Base-by-base conservation (phyloP, 2,113 vertebrate genomes). In the Myotis lucifugus region DNA sequence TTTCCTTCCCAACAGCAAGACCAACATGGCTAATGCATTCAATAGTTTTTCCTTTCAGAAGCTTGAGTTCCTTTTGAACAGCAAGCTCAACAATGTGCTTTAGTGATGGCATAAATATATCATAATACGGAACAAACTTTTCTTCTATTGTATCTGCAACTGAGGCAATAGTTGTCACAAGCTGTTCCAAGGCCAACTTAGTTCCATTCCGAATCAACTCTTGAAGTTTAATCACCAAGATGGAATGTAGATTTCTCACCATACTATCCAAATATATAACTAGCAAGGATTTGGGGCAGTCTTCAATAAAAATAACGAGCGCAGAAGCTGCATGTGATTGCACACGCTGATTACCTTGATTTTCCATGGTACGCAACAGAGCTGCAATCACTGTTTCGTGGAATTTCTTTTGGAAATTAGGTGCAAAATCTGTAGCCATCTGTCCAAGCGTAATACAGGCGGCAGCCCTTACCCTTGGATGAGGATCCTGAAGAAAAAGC, bases 1-100 rank as follows among this genome's bases (percentile, higher is more conserved):
- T 99, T 74, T 99, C 99, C 97, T 99, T 99, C 86, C 99, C 99
- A 48, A 99, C 99, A 72, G 99, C 99, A 96, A 99, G 99, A 66
- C 99, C 99, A 92, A 99, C 99, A 73, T 99, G 99, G 95, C 99
- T 99, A 98, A 99, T 99, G 98, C 99, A 99, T 98, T 99, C 99
- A 73, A 99, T 99, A 94, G 99, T 99, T 97, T 99, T 99, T 56
- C 99, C 99, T n/a, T 99, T 98, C n/a, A 99, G 96, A 95, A 99
- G 99, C 67, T 99, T 99, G 19, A 99, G 98, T 96, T 99, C 99
- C 97, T 99, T 99, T 98, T 99, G 99, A 96, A 99, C 98, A 10
- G 99, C 99, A 85, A 99, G 99, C 93, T 99, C 99, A 64, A 99
- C 99, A 50, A 99, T 99, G 95, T 99, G 99, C 96, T 99, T 99